These are phyloP conservation scores for Cyrtorhinus lividipennis DNA, from an alignment of 1,140 invertebrate species.

Conservation along the genomic window DNA sequence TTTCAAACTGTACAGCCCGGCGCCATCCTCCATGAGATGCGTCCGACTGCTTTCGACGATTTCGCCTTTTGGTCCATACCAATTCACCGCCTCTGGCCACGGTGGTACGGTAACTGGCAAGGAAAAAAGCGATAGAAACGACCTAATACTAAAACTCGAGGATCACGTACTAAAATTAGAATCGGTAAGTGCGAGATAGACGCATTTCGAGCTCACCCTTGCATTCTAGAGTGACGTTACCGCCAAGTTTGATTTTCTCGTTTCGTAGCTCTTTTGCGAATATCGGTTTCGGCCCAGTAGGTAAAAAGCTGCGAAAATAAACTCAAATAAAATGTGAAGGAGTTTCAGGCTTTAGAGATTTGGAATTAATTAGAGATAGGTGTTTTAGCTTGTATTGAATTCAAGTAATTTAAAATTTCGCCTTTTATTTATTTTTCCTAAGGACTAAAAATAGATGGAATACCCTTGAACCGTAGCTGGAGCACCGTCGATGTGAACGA, in stretches of 20 bases:
- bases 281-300: slow-evolving; percentile 50
- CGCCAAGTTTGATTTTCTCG: slow-evolving; percentile 58
- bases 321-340: not conserved
- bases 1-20: slow-evolving; percentile 61
- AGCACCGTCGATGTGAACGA: slow-evolving; percentile 39
- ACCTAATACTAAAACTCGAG: too few relatives aligned
- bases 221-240: slow-evolving; percentile 50
- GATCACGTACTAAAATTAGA: not conserved
- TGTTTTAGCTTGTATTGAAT: not conserved
- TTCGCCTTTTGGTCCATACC: slow-evolving; percentile 70
- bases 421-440: not conserved
- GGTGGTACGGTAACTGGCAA: slow-evolving; percentile 58
- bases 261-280: slow-evolving; percentile 56
- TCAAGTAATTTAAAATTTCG: not conserved
- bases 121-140: too few relatives aligned
- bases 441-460: not conserved
- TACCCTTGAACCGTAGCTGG: not conserved
- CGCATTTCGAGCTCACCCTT: slow-evolving; percentile 38
- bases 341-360: not conserved
- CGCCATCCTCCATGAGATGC: slow-evolving; percentile 57
- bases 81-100: slow-evolving; percentile 58
- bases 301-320: slow-evolving; percentile 26
- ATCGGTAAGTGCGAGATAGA: not conserved
- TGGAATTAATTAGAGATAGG: not conserved
- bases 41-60: slow-evolving; percentile 48